phyloP scores from a whole-genome alignment of 2,888 invertebrate genomes.

The Coremacera marginata region DNA sequence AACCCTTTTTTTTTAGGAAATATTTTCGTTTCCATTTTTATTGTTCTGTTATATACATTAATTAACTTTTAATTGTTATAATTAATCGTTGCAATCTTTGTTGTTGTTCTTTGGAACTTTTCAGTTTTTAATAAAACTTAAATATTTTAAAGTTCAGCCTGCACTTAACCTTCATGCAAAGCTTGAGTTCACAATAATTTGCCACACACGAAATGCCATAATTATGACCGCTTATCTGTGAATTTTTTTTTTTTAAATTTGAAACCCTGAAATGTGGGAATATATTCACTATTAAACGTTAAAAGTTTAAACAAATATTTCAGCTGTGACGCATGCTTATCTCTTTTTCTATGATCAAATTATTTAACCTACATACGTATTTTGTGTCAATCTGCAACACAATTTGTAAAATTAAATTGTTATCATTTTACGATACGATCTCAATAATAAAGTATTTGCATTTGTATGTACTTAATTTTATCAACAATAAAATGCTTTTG shows the following conservation, averaged over 20 bases:
- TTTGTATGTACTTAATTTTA: too few species aligned
- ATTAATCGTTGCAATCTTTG: not conserved
- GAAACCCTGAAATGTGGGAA: not conserved
- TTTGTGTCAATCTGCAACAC: too few species aligned
- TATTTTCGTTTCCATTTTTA: not conserved
- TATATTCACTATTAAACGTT: too few species aligned
- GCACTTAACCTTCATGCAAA: slow-evolving; percentile 11
- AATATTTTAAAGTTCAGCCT: not conserved
- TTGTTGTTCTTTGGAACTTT: not conserved
- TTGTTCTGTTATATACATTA: not conserved
- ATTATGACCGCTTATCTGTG: too few species aligned
- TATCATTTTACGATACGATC: too few species aligned
- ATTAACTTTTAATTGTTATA: not conserved
- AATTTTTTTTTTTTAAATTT: not conserved
- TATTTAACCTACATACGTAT: too few species aligned
- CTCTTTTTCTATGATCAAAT: too few species aligned
- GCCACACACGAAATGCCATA: too few species aligned
- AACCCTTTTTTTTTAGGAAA: not conserved
- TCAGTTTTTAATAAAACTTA: not conserved
- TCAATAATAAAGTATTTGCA: too few species aligned
- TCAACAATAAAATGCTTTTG: too few species aligned
- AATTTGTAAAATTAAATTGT: too few species aligned
- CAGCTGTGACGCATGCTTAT: not conserved
- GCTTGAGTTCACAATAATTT: slow-evolving; percentile 6
- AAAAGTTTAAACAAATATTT: not conserved